Conservation (phyloP, 2,888 invertebrate species). For the Erebia aethiops region DNA sequence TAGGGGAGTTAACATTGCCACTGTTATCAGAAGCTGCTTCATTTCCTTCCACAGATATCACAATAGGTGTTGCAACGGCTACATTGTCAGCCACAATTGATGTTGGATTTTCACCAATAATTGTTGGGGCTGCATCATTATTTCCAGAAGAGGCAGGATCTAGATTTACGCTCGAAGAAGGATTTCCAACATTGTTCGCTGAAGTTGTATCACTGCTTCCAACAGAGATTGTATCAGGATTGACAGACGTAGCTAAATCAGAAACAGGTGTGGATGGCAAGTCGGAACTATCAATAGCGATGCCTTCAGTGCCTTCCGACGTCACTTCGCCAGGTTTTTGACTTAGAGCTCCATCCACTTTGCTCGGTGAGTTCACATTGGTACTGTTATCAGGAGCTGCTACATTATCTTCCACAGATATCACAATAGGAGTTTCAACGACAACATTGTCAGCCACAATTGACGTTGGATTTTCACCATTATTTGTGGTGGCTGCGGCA, state of each 20-base stretch:
- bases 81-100: not conserved
- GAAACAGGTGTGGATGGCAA: not conserved
- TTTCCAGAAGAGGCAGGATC: too few relatives aligned
- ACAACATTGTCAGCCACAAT: not conserved
- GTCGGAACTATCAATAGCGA: not conserved
- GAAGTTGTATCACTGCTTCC: too few relatives aligned
- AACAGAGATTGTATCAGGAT: not conserved
- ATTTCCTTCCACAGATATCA: not conserved
- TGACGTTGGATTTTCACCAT: constrained; percentile 2
- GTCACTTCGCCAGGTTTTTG: not conserved
- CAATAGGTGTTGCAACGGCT: not conserved
- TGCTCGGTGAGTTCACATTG: too few relatives aligned
- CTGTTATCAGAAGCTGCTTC: not conserved
- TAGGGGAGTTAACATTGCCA: not conserved
- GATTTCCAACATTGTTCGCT: too few relatives aligned
- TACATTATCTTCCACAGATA: not conserved
- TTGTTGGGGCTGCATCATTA: not conserved
- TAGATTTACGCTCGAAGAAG: too few relatives aligned
- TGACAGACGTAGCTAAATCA: not conserved
- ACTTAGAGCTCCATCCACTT: not conserved
- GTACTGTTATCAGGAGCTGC: not conserved
- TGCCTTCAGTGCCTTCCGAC: not conserved
- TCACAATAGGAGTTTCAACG: not conserved
- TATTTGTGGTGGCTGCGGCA: not conserved
- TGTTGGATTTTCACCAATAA: not conserved